Evolutionary conservation across 1,140 invertebrate species (phyloP).

Genomic region (Eriocheir sinensis): DNA sequence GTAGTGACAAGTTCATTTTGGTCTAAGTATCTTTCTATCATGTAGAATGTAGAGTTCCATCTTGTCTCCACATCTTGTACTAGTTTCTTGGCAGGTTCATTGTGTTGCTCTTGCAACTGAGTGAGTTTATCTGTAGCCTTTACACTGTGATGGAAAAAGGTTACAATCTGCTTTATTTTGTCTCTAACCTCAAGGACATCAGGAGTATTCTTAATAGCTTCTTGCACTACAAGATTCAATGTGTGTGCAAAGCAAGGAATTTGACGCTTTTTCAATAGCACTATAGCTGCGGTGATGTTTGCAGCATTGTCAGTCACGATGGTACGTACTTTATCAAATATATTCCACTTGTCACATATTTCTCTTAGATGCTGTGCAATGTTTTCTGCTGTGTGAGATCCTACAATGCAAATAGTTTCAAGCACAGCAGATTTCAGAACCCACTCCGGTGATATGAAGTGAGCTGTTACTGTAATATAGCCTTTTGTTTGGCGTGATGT

Average conservation of each 20-base stretch:
- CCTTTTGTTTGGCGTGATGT: constrained; percentile 24
- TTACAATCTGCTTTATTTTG: constrained; percentile 45
- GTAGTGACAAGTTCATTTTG: constrained; percentile 34
- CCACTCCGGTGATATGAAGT: constrained; percentile 37
- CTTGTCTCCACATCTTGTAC: constrained; percentile 52
- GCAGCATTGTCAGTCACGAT: constrained; percentile 38
- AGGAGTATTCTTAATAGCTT: neutral
- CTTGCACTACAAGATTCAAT: constrained; percentile 39
- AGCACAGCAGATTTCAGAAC: neutral
- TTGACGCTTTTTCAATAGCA: neutral
- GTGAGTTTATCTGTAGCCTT: too few species aligned
- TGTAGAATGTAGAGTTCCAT: constrained; percentile 21
- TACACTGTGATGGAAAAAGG: constrained; percentile 47
- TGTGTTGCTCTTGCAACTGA: constrained; percentile 15
- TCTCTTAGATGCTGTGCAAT: neutral
- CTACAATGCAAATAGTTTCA: neutral
- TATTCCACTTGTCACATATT: constrained; percentile 23
- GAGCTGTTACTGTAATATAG: constrained; percentile 27
- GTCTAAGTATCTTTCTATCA: neutral
- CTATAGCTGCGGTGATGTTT: constrained; percentile 7
- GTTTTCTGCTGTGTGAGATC: constrained; percentile 15
- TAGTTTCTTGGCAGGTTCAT: constrained; percentile 38
- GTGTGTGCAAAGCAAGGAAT: constrained; percentile 46
- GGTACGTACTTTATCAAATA: neutral
- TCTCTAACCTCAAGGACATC: neutral